Conservation (phyloP, 1,140 invertebrate genomes). For the Nixonia krombeini region DNA sequence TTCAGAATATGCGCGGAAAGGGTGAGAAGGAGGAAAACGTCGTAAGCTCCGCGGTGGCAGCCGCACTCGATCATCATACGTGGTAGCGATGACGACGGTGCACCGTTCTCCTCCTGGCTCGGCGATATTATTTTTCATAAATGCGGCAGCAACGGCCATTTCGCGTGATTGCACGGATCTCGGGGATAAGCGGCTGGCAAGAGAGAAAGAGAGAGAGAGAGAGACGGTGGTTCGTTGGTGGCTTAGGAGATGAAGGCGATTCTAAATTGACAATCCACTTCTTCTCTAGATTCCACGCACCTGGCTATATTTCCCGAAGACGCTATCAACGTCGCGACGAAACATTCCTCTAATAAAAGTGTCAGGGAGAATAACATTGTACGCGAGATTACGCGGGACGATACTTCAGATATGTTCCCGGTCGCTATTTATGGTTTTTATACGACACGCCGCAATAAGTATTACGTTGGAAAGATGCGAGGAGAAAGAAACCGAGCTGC, state of each 20-base stretch:
- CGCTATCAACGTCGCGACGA: neutral
- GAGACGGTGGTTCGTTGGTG: slow-evolving; percentile 2
- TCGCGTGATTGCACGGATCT: slow-evolving; percentile 52
- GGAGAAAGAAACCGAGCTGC: no score
- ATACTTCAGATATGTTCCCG: neutral
- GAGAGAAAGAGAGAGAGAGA: no score
- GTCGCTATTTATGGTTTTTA: no score
- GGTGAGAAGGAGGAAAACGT: neutral
- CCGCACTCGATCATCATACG: neutral
- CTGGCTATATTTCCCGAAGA: slow-evolving; percentile 2
- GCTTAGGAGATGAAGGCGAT: slow-evolving; percentile 19
- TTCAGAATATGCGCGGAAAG: neutral
- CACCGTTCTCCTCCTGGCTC: neutral
- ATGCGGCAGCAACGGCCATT: slow-evolving; percentile 45
- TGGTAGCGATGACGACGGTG: neutral
- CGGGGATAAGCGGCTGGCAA: slow-evolving; percentile 18
- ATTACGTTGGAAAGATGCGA: no score
- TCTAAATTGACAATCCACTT: slow-evolving; percentile 30
- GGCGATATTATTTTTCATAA: slow-evolving; percentile 58
- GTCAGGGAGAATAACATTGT: neutral
- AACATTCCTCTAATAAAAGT: neutral
- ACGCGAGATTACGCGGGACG: neutral
- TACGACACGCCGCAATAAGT: no score
- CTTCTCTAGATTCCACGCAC: neutral
- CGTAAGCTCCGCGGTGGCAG: neutral